Conservation (phyloP, 2,888 invertebrate species). For the Drosophila flavopinicola region DNA sequence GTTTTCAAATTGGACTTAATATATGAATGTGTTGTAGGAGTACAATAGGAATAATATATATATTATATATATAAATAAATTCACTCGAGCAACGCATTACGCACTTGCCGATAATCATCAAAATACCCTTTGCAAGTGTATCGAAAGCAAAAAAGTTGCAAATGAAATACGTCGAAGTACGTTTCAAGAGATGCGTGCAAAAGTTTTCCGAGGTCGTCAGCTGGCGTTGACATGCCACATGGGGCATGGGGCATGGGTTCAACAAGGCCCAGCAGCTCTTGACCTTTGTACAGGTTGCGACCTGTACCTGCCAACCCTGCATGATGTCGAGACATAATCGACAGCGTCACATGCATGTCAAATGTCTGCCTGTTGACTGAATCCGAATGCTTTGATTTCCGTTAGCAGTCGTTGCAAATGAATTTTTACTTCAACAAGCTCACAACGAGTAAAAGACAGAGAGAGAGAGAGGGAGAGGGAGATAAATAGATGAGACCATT, state of each 20-base stretch:
- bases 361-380: constrained; percentile 90
- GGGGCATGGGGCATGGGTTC: constrained; percentile 18
- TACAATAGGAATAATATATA: too few species aligned
- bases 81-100: background rate
- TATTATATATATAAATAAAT: background rate
- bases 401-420: background rate
- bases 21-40: too few species aligned
- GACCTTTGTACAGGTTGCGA: constrained; percentile 45
- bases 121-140: background rate
- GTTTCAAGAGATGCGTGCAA: constrained; percentile 35
- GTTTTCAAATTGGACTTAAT: too few species aligned
- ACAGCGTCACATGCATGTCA: constrained; percentile 29
- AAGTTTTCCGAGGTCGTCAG: constrained; percentile 36
- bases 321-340: constrained; percentile 22
- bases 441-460: background rate
- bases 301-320: constrained; percentile 11
- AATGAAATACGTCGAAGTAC: constrained; percentile 34
- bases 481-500: too few species aligned
- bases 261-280: constrained; percentile 30
- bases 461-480: background rate
- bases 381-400: constrained; percentile 28
- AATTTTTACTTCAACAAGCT: too few species aligned
- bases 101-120: background rate
- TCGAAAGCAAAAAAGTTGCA: constrained; percentile 25
- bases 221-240: constrained; percentile 30